Evolutionary conservation across 2,797 vertebrate species (phyloP), one percentile per base, ranked within the genome.

Genomic region (Microtus obscurus): DNA sequence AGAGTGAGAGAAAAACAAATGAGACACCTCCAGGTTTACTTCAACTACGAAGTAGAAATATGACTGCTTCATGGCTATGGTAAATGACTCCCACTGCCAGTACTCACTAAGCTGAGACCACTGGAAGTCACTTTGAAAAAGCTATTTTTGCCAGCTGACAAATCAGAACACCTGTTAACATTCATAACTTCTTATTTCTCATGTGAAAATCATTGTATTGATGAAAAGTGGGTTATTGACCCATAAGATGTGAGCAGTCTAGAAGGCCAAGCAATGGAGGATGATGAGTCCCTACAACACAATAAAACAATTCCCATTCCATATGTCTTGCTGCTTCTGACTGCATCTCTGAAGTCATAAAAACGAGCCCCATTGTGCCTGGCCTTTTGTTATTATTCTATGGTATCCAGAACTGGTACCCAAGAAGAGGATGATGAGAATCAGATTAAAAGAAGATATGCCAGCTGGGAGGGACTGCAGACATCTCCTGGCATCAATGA

Each of bases 41-140:
- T 96, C 73, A 51, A 94, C 83, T 27, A 53, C n/a, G 21, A 21
- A 90, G 51, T 85, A 71, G 87, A 94, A 96, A 45, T 14, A 92
- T 90, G 59, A 78, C 51, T 69, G 63, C 69, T 94, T 83, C 81
- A 53, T 90, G 40, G 76, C 45, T 53, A 4, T 87, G 63, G 81
- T 71, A 85, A 92, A 80, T 92, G 92, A 89, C 43, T 71, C 31
- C 76, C 73, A 48, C 29, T 63, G 29, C 37, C 71, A 80, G 5
- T n/a, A 76, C 73, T 76, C 87, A 86, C 65, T 90, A 92, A 77
- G 43, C 56, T 23, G 37, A 94, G 87, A 76, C 48, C 73, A 74
- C 34, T 56, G 31, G 74, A 92, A 95, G 83, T 59, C 73, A 90
- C 87, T 77, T 92, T 69, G 65, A 96, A 65, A 95, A 87, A 92